phyloP scores from a whole-genome alignment of 2,888 invertebrate species.

The Therioaphis trifolii region DNA sequence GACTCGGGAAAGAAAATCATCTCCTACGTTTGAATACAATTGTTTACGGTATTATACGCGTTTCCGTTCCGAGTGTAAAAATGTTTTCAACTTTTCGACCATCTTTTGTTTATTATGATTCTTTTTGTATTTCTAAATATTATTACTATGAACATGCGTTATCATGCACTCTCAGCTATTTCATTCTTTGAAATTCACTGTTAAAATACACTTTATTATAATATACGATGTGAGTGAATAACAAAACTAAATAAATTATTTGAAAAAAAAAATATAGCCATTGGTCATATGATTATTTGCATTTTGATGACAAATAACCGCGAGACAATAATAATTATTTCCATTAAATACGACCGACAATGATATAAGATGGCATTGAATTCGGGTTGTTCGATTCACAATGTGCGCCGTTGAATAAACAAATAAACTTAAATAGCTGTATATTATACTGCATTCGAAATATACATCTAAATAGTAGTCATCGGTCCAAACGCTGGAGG shows the following conservation, averaged over 20 bases:
- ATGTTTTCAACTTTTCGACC: constrained; percentile 36
- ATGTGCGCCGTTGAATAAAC: too few species aligned
- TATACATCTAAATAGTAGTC: too few species aligned
- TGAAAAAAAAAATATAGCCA: background rate
- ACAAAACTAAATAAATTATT: background rate
- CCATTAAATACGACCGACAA: too few species aligned
- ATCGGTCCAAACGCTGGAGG: too few species aligned
- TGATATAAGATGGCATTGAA: too few species aligned
- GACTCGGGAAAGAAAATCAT: constrained; percentile 6
- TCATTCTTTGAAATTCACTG: constrained; percentile 9
- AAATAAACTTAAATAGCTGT: too few species aligned
- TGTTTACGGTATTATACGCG: constrained; percentile 20
- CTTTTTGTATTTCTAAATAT: constrained; percentile 14
- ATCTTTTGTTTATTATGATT: constrained; percentile 36
- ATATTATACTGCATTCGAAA: too few species aligned
- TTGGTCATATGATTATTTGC: too few species aligned
- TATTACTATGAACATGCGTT: constrained; percentile 29
- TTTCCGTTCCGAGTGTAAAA: constrained; percentile 49
- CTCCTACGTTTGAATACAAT: constrained; percentile 21
- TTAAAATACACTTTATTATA: background rate
- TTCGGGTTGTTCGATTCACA: too few species aligned
- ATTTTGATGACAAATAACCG: background rate
- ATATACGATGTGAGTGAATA: background rate
- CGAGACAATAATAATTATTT: too few species aligned
- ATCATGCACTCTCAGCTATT: constrained; percentile 38